Conservation (phyloP, 2,888 invertebrate species). For the Lepidocyrtoides sp. region DNA sequence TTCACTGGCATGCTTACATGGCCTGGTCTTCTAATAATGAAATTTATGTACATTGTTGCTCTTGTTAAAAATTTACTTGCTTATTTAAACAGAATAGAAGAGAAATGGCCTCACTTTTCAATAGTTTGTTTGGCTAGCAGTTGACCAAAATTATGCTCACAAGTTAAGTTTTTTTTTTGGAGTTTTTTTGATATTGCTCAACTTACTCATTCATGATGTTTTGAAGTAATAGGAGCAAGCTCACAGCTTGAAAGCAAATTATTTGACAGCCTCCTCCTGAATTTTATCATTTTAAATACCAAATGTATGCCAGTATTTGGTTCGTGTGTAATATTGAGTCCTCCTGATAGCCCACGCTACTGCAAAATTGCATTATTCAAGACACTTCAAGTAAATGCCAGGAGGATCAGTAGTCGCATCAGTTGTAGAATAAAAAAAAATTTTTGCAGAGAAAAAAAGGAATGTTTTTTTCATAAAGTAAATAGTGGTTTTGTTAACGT, state of each 20-base stretch:
- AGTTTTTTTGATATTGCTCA: slow-evolving; percentile 25
- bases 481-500: slow-evolving; percentile 28
- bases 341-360: not conserved
- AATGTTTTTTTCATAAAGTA: not conserved
- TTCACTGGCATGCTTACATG: not conserved
- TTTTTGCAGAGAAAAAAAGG: slow-evolving; percentile 21
- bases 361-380: not conserved
- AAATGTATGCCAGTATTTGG: no score
- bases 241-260: slow-evolving; percentile 47
- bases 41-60: no score
- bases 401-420: slow-evolving; percentile 22
- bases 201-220: slow-evolving; percentile 39
- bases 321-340: no score
- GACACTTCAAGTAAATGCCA: no score
- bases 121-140: not conserved
- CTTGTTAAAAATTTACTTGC: no score
- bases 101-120: no score
- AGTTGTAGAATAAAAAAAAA: no score
- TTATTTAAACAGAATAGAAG: no score
- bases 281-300: not conserved
- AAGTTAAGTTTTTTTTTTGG: not conserved
- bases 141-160: slow-evolving; percentile 18
- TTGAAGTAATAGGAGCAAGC: slow-evolving; percentile 48
- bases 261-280: slow-evolving; percentile 38
- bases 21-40: not conserved